phyloP scores from a whole-genome alignment of 2,113 vertebrate species.

The human (Homo sapiens) region DNA sequence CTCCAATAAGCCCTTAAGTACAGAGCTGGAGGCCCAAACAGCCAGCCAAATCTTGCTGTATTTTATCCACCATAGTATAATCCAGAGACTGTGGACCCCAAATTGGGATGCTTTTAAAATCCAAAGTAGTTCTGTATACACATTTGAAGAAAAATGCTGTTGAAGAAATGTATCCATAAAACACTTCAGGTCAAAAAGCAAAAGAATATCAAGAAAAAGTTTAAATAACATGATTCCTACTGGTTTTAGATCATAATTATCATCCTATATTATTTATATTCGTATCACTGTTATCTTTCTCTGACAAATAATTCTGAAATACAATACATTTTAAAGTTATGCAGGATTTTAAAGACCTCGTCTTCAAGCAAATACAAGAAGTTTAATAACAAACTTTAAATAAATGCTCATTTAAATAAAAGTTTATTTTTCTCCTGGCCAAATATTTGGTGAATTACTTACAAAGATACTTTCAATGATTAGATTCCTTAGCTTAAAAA shows the following conservation, averaged over 20 bases:
- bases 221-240: not conserved
- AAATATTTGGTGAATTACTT: slow-evolving; percentile 22
- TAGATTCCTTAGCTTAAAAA: not conserved
- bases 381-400: not conserved
- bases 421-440: not conserved
- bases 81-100: not conserved
- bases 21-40: not conserved
- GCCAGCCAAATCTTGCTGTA: not conserved
- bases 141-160: not conserved
- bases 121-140: not conserved
- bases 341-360: not conserved
- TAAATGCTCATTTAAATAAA: slow-evolving; percentile 5
- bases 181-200: not conserved
- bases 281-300: not conserved
- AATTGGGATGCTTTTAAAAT: not conserved
- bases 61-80: not conserved
- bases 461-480: not conserved
- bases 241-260: not conserved
- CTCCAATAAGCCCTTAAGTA: not conserved
- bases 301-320: not conserved
- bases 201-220: not conserved
- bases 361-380: not conserved
- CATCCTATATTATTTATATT: not conserved
- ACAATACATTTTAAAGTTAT: not conserved
- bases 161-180: not conserved